These are phyloP conservation scores for Panulirus ornatus DNA, from an alignment of 1,140 invertebrate genomes.

Conservation along the genomic window DNA sequence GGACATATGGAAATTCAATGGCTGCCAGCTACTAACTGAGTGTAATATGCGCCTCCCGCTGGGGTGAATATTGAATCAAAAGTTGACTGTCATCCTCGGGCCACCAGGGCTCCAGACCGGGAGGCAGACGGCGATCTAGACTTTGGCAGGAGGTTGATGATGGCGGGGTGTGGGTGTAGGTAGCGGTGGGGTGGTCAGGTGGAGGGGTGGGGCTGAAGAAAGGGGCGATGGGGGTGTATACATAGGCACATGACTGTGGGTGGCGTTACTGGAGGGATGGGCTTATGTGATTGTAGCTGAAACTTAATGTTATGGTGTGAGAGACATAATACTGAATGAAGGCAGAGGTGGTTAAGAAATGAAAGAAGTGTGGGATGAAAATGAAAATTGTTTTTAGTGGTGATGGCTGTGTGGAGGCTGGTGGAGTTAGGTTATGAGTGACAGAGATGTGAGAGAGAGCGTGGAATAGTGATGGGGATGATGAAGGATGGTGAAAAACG, in stretches of 20 bases:
- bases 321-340: neutral
- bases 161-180: neutral
- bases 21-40: neutral
- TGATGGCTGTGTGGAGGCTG: neutral
- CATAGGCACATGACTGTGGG: no score
- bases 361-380: neutral
- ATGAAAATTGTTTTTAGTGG: no score
- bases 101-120: neutral
- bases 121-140: no score
- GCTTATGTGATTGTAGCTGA: no score
- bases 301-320: no score
- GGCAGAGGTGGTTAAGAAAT: neutral
- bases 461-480: neutral
- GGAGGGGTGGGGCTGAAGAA: no score
- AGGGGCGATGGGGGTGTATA: no score
- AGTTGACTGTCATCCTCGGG: constrained; percentile 1
- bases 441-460: neutral
- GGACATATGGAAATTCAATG: constrained; percentile 53
- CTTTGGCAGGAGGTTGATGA: neutral
- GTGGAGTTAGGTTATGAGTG: neutral
- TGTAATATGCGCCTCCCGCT: constrained; percentile 18
- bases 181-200: neutral
- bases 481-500: neutral
- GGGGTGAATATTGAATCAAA: neutral
- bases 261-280: no score